Conservation (phyloP, 1,140 invertebrate genomes). For the Bombyx mandarina region DNA sequence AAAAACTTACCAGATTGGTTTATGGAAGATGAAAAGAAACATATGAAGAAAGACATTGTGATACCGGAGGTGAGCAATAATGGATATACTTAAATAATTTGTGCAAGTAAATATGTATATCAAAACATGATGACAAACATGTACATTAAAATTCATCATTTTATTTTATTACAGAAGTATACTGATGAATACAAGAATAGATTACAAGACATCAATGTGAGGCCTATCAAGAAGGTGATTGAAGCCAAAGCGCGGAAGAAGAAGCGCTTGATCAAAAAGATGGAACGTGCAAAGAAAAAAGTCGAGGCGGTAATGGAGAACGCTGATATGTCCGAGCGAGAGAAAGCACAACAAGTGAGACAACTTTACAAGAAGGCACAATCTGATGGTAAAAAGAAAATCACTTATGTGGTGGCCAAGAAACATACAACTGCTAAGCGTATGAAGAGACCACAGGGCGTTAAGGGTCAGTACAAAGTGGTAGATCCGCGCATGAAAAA, state of each 20-base stretch:
- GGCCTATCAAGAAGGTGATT: constrained; percentile 98
- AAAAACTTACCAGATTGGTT: constrained; percentile 97
- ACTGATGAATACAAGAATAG: constrained; percentile 47
- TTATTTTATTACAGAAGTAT: constrained; percentile 27
- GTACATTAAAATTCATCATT: neutral
- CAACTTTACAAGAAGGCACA: constrained; percentile 95
- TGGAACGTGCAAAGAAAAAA: constrained; percentile 97
- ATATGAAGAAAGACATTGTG: constrained; percentile 84
- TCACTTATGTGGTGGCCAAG: constrained; percentile 95
- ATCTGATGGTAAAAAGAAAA: constrained; percentile 86
- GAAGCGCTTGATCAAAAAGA: constrained; percentile 84
- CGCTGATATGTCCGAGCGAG: constrained; percentile 88
- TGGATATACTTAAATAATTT: neutral
- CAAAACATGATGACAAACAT: neutral
- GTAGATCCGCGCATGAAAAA: constrained; percentile 98
- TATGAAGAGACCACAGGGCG: constrained; percentile 83
- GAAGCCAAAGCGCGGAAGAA: constrained; percentile 99
- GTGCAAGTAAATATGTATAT: too few relatives aligned
- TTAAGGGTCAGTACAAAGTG: constrained; percentile 93
- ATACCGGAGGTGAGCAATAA: constrained; percentile 78
- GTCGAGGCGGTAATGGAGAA: constrained; percentile 93
- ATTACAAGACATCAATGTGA: constrained; percentile 90
- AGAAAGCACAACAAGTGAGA: constrained; percentile 93
- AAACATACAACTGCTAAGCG: constrained; percentile 86
- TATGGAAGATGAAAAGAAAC: constrained; percentile 91